These are phyloP conservation scores for Arenicola marina DNA, from an alignment of 2,888 invertebrate species.

Conservation along the genomic window DNA sequence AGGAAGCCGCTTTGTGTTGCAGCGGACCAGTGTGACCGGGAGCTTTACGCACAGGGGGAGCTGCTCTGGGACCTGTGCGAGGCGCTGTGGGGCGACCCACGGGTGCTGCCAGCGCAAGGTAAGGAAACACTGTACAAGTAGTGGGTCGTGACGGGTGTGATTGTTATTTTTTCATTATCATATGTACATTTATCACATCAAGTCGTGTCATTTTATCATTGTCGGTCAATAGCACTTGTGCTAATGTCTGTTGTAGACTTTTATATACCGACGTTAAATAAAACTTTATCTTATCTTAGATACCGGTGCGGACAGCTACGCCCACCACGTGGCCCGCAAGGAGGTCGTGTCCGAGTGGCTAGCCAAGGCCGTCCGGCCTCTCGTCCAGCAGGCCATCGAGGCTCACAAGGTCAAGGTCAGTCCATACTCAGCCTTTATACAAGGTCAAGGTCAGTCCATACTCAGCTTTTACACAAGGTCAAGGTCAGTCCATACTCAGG, in stretches of 20 bases:
- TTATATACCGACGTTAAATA: too few species aligned
- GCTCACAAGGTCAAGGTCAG: background rate
- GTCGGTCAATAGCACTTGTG: too few species aligned
- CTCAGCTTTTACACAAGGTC: background rate
- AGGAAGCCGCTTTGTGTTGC: too few species aligned
- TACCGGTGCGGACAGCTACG: slow-evolving; percentile 44
- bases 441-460: background rate
- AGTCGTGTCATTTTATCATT: too few species aligned
- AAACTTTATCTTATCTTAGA: too few species aligned
- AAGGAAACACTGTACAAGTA: too few species aligned
- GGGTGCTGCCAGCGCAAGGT: slow-evolving; percentile 62
- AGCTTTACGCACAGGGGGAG: background rate
- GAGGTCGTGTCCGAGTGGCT: slow-evolving; percentile 72
- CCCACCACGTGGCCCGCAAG: slow-evolving; percentile 1
- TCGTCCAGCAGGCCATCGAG: background rate
- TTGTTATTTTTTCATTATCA: too few species aligned
- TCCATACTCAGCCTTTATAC: background rate
- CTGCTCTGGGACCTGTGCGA: slow-evolving; percentile 74
- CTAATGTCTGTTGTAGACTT: too few species aligned
- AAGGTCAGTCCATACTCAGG: background rate
- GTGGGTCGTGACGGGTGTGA: too few species aligned
- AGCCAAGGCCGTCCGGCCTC: slow-evolving; percentile 49
- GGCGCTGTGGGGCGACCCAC: slow-evolving; percentile 82
- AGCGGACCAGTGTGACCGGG: too few species aligned
- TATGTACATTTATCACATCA: too few species aligned